Evolutionary conservation across 2,797 vertebrate species (phyloP).

Genomic region (Lagorchestes hirsutus): DNA sequence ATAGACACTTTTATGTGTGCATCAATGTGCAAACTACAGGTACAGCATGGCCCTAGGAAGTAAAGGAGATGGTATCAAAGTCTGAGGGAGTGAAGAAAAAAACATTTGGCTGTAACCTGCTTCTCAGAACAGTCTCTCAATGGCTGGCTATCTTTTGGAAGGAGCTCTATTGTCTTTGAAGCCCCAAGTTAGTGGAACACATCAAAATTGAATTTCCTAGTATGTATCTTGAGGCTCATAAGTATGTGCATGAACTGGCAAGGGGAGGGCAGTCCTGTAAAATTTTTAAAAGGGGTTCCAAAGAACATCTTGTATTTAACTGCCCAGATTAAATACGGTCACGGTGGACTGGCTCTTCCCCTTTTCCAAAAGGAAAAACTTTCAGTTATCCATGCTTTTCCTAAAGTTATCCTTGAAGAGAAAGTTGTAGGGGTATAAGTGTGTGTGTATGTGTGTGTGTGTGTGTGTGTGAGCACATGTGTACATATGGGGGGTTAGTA

Average conservation of each 20-base stretch:
- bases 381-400: background rate
- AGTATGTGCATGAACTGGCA: too few species aligned
- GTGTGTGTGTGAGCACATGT: background rate
- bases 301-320: background rate
- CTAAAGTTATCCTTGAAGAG: background rate
- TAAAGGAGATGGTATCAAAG: background rate
- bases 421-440: too few species aligned
- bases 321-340: background rate
- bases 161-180: background rate
- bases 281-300: conserved; percentile 5
- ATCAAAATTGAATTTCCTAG: background rate
- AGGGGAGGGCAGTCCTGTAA: background rate
- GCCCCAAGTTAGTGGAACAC: background rate
- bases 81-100: background rate
- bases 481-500: too few species aligned
- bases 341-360: background rate
- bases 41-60: background rate
- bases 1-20: background rate
- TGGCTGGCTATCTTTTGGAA: background rate
- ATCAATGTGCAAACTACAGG: background rate
- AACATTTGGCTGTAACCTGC: background rate
- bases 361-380: background rate
- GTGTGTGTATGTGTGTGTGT: background rate
- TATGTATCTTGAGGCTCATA: background rate
- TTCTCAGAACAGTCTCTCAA: background rate